phyloP scores from a whole-genome alignment of 1,140 invertebrate genomes.

The Diprion similis region DNA sequence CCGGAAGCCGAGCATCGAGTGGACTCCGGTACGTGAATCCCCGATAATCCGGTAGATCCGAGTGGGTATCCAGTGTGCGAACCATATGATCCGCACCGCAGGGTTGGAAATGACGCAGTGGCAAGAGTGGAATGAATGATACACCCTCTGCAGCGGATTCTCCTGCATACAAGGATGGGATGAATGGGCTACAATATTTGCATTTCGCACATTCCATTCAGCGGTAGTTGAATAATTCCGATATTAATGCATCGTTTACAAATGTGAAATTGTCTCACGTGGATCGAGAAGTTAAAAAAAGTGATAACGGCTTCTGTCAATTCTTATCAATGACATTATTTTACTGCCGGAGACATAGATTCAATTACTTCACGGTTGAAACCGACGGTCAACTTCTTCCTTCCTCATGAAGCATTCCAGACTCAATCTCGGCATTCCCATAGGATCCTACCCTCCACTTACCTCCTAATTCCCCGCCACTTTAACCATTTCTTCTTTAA shows the following conservation, averaged over 20 bases:
- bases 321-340: too few relatives aligned
- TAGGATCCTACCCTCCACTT: constrained; percentile 43
- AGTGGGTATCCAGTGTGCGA: background rate
- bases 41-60: background rate
- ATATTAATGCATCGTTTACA: too few relatives aligned
- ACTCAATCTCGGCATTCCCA: constrained; percentile 52
- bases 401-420: constrained; percentile 56
- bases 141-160: background rate
- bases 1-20: background rate
- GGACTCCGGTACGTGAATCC: background rate
- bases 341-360: too few relatives aligned
- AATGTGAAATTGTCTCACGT: too few relatives aligned
- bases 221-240: too few relatives aligned
- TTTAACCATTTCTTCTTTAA: background rate
- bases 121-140: background rate
- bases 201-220: too few relatives aligned
- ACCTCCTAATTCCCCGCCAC: constrained; percentile 9
- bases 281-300: too few relatives aligned
- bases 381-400: constrained; percentile 46
- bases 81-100: background rate
- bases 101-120: background rate
- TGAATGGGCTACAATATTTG: too few relatives aligned
- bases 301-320: too few relatives aligned
- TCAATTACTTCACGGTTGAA: constrained; percentile 19
- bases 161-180: background rate